These are phyloP conservation scores for Drosophila kanekoi DNA, from an alignment of 2,888 invertebrate species.

Conservation along the genomic window DNA sequence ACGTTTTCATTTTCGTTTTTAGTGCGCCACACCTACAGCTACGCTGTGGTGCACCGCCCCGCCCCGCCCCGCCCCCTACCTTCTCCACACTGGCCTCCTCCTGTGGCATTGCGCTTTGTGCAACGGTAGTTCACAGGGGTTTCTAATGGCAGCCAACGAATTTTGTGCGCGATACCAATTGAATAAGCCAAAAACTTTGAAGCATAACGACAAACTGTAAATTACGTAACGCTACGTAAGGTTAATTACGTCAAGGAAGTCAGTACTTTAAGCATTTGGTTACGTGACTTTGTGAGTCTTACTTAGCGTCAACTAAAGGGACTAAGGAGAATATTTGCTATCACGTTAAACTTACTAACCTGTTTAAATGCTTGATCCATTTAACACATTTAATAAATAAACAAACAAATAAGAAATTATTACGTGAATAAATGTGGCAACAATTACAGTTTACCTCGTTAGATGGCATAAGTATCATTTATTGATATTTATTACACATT, in stretches of 20 bases:
- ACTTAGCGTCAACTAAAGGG: no score
- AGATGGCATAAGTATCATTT: no score
- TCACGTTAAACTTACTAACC: no score
- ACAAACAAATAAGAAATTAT: no score
- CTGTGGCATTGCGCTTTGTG: neutral
- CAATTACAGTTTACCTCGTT: no score
- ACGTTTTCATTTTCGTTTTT: conserved; percentile 42
- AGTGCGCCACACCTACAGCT: neutral
- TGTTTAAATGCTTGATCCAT: no score
- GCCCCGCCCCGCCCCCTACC: neutral
- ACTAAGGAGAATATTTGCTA: no score
- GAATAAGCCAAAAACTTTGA: conserved; percentile 37
- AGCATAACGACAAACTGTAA: conserved; percentile 21
- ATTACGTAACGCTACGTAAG: conserved; percentile 21
- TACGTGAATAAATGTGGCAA: no score
- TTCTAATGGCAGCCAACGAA: conserved; percentile 36
- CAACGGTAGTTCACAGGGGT: conserved; percentile 1
- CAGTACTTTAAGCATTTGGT: neutral
- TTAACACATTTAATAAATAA: no score
- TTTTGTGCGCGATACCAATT: conserved; percentile 47
- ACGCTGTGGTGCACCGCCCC: neutral
- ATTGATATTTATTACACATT: no score
- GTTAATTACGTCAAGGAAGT: conserved; percentile 19
- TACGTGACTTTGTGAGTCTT: neutral
- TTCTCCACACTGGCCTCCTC: neutral